These are phyloP conservation scores for Dysdera silvatica DNA, from an alignment of 1,140 invertebrate genomes.

Conservation along the genomic window DNA sequence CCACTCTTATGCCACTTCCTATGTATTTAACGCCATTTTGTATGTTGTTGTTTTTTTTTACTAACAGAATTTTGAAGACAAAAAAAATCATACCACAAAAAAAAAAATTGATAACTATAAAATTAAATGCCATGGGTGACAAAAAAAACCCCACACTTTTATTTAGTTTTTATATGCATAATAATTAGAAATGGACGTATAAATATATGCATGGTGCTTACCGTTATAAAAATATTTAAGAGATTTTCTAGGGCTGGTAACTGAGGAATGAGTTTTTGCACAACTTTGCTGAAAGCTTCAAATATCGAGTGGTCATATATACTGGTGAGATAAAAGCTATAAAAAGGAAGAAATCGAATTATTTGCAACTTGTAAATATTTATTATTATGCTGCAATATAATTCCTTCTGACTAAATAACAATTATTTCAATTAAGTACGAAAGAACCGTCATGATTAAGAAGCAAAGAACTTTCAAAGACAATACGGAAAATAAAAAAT, in stretches of 20 bases:
- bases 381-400: not conserved
- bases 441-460: too few relatives aligned
- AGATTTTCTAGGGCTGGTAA: constrained; percentile 94
- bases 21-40: too few relatives aligned
- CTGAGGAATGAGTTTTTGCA: constrained; percentile 97
- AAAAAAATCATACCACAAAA: not conserved
- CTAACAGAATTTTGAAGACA: not conserved
- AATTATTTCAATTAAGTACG: too few relatives aligned
- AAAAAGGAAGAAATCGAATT: constrained; percentile 27
- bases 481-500: too few relatives aligned
- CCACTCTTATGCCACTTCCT: too few relatives aligned
- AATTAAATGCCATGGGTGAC: too few relatives aligned
- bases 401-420: too few relatives aligned
- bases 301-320: constrained; percentile 99
- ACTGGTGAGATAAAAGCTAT: constrained; percentile 90
- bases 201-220: constrained; percentile 50
- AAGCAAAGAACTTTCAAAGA: too few relatives aligned
- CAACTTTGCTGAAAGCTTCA: constrained; percentile 99
- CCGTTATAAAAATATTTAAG: constrained; percentile 97
- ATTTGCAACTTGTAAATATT: too few relatives aligned
- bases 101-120: not conserved
- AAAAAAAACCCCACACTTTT: too few relatives aligned
- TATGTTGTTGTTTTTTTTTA: too few relatives aligned
- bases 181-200: not conserved
- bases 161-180: too few relatives aligned